phyloP scores from a whole-genome alignment of 2,888 invertebrate species.

The Melanargia galathea region DNA sequence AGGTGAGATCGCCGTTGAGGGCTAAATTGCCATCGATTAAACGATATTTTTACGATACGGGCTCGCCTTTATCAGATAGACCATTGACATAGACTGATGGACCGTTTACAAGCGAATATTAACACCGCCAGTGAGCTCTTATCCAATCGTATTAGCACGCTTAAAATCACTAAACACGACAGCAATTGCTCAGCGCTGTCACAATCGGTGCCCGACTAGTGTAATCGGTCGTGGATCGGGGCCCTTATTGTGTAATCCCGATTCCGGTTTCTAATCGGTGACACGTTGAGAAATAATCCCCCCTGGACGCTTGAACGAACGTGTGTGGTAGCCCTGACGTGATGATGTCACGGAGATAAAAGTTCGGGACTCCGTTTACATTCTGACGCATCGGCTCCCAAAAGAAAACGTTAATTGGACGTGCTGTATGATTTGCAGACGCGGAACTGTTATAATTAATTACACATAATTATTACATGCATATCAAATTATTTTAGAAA shows the following conservation, averaged over 20 bases:
- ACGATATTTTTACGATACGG: too few relatives aligned
- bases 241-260: constrained; percentile 36
- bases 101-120: not conserved
- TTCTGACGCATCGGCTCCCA: constrained; percentile 23
- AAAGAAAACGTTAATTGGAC: not conserved
- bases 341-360: constrained; percentile 42
- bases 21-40: too few relatives aligned
- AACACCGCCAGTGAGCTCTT: not conserved
- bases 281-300: constrained; percentile 38
- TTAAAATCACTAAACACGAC: constrained; percentile 16
- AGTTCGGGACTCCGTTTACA: constrained; percentile 26
- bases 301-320: constrained; percentile 10
- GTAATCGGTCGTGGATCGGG: constrained; percentile 32
- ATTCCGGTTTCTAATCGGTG: constrained; percentile 38
- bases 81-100: too few relatives aligned
- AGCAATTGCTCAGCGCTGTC: constrained; percentile 21
- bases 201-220: constrained; percentile 28
- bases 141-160: constrained; percentile 12
- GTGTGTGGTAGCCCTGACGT: constrained; percentile 39
- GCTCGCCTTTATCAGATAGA: too few relatives aligned
- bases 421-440: too few relatives aligned
- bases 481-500: too few relatives aligned
- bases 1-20: too few relatives aligned
- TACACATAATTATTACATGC: too few relatives aligned
- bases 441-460: too few relatives aligned